Evolutionary conservation across 2,113 vertebrate species (phyloP), one percentile per base, ranked within the genome.

Genomic region (Corydoras maculifer): DNA sequence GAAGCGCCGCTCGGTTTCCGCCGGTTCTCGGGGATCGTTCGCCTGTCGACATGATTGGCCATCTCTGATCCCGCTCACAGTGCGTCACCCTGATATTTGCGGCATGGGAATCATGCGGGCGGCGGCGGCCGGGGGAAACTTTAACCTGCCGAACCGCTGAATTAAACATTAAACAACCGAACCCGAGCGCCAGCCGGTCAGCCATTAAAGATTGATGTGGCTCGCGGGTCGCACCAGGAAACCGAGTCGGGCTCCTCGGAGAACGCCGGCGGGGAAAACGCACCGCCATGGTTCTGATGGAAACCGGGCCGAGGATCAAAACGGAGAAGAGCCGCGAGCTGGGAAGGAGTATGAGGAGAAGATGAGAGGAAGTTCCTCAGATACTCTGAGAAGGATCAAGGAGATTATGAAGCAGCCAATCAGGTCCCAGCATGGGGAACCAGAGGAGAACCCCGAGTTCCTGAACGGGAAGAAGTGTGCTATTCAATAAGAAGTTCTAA

Each of bases 121-220:
- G 65, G 75, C 54, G 65, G 75, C 70, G 65, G 69, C 73, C 80
- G 78, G 66, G 75, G 83, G 83, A 86, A 89, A 86, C 81, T 85
- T 88, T 87, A 87, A 89, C 84, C 83, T 76, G 53, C 74, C 77
- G 71, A 78, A 75, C 8, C 69, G 68, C 79, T 90, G 83, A 88
- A 90, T 90, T 87, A 88, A 90, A 89, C 84, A 90, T 89, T 80
- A 85, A 87, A 87, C 82, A 87, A 82, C 77, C 80, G 29, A 60
- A 69, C 68, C 68, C 50, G 68, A 69, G 58, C 35, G 50, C 57
- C 78, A 86, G 83, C 75, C 81, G 70, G 80, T 79, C 60, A 68
- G 73, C 74, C 80, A 88, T 88, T 78, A 88, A 89, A 88, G 83
- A 89, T 88, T 84, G 74, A 89, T 87, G 77, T 49, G 15, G 65